These are phyloP conservation scores for Chaetops frenatus DNA, from an alignment of 2,113 vertebrate species.

Conservation along the genomic window DNA sequence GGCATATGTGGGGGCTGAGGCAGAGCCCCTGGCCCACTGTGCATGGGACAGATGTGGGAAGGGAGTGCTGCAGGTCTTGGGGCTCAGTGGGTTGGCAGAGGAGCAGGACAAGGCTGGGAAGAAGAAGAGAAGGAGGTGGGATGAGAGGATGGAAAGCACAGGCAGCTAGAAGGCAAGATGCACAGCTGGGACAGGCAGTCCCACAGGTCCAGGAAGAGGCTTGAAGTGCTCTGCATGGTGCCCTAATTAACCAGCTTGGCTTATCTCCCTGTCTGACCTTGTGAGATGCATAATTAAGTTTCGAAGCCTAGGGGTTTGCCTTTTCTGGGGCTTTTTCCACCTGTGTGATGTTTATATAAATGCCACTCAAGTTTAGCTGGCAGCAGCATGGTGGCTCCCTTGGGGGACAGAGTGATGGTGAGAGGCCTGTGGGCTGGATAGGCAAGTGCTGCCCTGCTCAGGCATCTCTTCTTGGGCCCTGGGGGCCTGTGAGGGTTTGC, in stretches of 20 bases:
- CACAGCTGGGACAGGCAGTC: accelerated
- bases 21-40: accelerated
- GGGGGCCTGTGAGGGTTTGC: background rate
- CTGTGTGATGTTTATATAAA: background rate
- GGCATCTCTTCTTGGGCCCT: background rate
- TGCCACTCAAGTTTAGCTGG: background rate
- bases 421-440: background rate
- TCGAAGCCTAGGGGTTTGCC: background rate
- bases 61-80: background rate
- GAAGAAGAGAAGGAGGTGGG: background rate
- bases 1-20: background rate
- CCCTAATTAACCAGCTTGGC: background rate
- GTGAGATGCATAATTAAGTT: background rate
- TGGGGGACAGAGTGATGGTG: background rate
- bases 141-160: background rate
- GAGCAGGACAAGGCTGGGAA: background rate
- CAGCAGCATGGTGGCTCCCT: background rate
- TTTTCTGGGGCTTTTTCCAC: constrained; percentile 3
- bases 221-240: background rate
- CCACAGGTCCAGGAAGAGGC: background rate
- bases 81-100: background rate
- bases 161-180: background rate
- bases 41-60: background rate
- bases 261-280: background rate
- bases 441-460: background rate